Evolutionary conservation across 2,113 vertebrate species (phyloP).

Genomic region (Saccopteryx bilineata): DNA sequence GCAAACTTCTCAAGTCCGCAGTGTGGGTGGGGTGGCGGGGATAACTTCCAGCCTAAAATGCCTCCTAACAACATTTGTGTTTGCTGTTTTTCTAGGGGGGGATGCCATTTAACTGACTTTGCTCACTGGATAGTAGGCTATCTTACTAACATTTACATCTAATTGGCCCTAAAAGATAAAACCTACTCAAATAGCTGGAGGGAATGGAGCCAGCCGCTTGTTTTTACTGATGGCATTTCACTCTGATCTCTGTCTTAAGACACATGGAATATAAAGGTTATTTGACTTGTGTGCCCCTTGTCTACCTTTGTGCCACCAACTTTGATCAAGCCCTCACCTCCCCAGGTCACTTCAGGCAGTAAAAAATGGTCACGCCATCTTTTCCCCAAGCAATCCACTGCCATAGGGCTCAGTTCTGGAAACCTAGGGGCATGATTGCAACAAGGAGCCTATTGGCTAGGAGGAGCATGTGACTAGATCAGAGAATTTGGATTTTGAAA

Average conservation of each 20-base stretch:
- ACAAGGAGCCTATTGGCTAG: not conserved
- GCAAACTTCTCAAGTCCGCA: not conserved
- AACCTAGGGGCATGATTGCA: not conserved
- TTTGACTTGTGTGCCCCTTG: not conserved
- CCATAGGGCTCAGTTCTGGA: not conserved
- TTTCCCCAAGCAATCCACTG: not conserved
- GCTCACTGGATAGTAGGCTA: not conserved
- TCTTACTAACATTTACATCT: not conserved
- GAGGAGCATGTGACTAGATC: not conserved
- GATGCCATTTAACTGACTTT: not conserved
- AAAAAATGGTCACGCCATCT: not conserved
- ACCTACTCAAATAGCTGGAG: not conserved
- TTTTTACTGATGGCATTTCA: not conserved
- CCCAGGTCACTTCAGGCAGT: not conserved
- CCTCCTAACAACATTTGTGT: not conserved
- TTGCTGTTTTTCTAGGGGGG: constrained; percentile 6
- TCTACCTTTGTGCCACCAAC: not conserved
- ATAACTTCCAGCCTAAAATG: not conserved
- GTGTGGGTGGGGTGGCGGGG: not conserved
- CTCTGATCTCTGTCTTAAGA: not conserved
- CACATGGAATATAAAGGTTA: not conserved
- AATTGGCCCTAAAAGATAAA: not conserved
- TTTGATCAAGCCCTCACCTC: not conserved
- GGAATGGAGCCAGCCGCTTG: not conserved
- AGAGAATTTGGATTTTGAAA: not conserved